Conservation (phyloP, 2,888 invertebrate genomes). For the Pyrrhosoma nymphula region DNA sequence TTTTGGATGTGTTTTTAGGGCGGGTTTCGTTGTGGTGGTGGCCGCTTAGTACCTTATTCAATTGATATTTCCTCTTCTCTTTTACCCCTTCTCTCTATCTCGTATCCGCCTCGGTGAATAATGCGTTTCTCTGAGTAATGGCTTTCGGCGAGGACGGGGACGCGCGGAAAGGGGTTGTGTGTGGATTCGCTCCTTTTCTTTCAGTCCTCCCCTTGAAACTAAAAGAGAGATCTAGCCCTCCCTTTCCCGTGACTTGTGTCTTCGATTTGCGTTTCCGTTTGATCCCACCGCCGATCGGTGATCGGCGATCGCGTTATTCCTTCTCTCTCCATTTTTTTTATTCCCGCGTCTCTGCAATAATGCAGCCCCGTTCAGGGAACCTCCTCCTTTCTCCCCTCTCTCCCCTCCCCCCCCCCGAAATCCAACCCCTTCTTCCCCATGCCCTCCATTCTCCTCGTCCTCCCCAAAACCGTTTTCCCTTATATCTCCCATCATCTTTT, state of each 20-base stretch:
- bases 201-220: not conserved
- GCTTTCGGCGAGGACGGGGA: not conserved
- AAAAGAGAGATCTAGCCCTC: not conserved
- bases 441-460: not conserved
- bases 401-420: not conserved
- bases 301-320: not conserved
- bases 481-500: not conserved
- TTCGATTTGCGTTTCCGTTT: constrained; percentile 6
- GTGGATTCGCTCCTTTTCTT: not conserved
- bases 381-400: not conserved
- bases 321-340: not conserved
- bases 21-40: not conserved
- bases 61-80: constrained; percentile 16
- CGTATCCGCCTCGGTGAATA: constrained; percentile 4
- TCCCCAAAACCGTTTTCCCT: not conserved
- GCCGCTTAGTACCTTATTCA: constrained; percentile 21
- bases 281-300: not conserved
- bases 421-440: not conserved
- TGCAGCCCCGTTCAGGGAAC: not conserved
- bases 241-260: not conserved
- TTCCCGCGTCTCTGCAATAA: not conserved
- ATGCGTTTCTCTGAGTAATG: constrained; percentile 31
- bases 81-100: not conserved
- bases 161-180: not conserved
- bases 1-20: not conserved